These are phyloP conservation scores for Trichopria drosophilae DNA, from an alignment of 2,888 invertebrate species.

Conservation along the genomic window DNA sequence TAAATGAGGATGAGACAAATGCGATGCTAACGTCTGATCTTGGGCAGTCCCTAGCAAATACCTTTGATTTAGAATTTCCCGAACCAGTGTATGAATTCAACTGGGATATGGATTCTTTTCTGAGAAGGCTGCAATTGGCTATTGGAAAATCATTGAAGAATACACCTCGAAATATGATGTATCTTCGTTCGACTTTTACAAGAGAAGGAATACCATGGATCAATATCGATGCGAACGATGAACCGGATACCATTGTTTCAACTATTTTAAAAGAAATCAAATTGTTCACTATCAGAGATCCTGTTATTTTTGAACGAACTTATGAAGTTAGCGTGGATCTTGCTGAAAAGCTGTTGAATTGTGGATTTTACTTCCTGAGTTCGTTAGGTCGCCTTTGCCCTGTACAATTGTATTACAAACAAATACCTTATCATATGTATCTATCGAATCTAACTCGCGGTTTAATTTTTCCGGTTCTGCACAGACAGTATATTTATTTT, in stretches of 20 bases:
- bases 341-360: conserved; percentile 63
- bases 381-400: conserved; percentile 69
- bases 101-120: no score
- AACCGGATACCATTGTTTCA: conserved; percentile 46
- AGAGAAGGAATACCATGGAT: conserved; percentile 61
- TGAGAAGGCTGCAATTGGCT: no score
- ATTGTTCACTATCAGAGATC: conserved; percentile 58
- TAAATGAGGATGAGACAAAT: no score
- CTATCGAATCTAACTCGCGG: conserved; percentile 56
- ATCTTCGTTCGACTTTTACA: no score
- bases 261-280: conserved; percentile 45
- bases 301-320: conserved; percentile 65
- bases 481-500: conserved; percentile 67
- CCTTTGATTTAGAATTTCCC: no score
- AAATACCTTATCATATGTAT: conserved; percentile 61
- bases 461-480: conserved; percentile 63
- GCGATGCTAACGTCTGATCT: no score
- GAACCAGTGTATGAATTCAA: no score
- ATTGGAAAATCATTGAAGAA: no score
- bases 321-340: conserved; percentile 61
- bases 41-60: no score
- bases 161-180: no score
- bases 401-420: conserved; percentile 63
- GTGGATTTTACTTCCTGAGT: conserved; percentile 67
- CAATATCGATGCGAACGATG: conserved; percentile 57